phyloP scores from a whole-genome alignment of 1,140 invertebrate genomes.

The Drosophila kanapiae region DNA sequence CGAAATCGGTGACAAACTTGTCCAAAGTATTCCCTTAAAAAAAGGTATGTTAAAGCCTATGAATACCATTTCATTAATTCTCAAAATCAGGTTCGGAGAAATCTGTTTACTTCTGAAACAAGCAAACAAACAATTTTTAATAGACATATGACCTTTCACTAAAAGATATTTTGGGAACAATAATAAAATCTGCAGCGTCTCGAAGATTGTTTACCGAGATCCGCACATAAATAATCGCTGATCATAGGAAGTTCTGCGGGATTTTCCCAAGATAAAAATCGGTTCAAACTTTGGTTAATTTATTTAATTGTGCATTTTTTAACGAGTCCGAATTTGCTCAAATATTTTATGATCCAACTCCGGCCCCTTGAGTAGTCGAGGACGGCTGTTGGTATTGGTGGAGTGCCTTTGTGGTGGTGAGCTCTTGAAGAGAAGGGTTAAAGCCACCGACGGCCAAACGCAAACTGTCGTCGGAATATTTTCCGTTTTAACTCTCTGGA shows the following conservation, averaged over 20 bases:
- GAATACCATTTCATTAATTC: conserved; percentile 31
- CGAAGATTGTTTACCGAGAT: conserved; percentile 22
- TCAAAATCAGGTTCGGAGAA: conserved; percentile 47
- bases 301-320: conserved; percentile 45
- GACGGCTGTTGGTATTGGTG: conserved; percentile 39
- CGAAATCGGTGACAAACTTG: neutral
- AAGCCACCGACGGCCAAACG: neutral
- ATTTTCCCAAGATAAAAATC: conserved; percentile 60
- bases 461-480: neutral
- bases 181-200: conserved; percentile 2
- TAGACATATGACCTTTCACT: conserved; percentile 62
- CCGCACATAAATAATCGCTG: conserved; percentile 31
- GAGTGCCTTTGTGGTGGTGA: conserved; percentile 39
- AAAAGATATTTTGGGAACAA: conserved; percentile 16
- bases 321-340: conserved; percentile 36
- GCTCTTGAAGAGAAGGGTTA: conserved; percentile 32
- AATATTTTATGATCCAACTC: conserved; percentile 30
- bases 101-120: conserved; percentile 20
- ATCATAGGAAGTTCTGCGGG: conserved; percentile 52
- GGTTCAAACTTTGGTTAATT: conserved; percentile 45
- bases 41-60: neutral
- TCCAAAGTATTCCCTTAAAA: neutral
- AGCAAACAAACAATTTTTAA: conserved; percentile 33
- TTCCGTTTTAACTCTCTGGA: no score
- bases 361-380: neutral